Base-by-base conservation (phyloP, 2,888 invertebrate genomes). In the Tetranychus truncatus region DNA sequence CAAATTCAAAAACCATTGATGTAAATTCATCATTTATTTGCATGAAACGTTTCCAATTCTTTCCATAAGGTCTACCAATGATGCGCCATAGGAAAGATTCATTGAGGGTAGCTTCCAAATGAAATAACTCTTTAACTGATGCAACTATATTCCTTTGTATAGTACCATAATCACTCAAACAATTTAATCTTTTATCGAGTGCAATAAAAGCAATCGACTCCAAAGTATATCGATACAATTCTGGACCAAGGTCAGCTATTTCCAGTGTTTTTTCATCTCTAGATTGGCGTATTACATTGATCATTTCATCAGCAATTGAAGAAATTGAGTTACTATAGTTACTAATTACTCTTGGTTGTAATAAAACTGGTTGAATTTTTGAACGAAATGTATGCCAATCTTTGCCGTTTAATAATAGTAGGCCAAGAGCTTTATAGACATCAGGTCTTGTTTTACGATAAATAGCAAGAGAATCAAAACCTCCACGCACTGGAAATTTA, bases 391-490 rank as follows among this genome's bases (percentile, higher is more conserved):
- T 2, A 45, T 24, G n/a, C 72, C 72, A 72, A 21, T 24, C 34
- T 11, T n/a, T 45, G 2, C 72, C 72, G 9, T 72, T 34, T 1
- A 72, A 8, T 1, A 72, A 85, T 18, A 87, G 85, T 6, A 87
- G 82, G 15, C 87, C 87, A 11, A 84, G 84, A 76, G 86, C 85
- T 15, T 80, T 81, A 77, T 82, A 84, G 7, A 78, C 78, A 78
- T 83, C 79, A 45, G 82, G 81, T 18, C 81, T 79, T 76, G 83
- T 82, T 77, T 83, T 79, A 71, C 87, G 80, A 78, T 85, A 86
- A 77, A 84, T 80, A 75, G 83, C 81, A 8, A 86, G 81, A 1
- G 86, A 86, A 67, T 85, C 85, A 79, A 87, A 84, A 4, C 85
- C 82, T 1, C 85, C 85, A 55, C 87, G 83, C 75, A 82, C 79